Percentiles rank a stretch among this genome's conserved stretches.
Conservation (phyloP, 30 jellyfish, hydroid and myxozoan genomes). For the Mastigias papua region DNA sequence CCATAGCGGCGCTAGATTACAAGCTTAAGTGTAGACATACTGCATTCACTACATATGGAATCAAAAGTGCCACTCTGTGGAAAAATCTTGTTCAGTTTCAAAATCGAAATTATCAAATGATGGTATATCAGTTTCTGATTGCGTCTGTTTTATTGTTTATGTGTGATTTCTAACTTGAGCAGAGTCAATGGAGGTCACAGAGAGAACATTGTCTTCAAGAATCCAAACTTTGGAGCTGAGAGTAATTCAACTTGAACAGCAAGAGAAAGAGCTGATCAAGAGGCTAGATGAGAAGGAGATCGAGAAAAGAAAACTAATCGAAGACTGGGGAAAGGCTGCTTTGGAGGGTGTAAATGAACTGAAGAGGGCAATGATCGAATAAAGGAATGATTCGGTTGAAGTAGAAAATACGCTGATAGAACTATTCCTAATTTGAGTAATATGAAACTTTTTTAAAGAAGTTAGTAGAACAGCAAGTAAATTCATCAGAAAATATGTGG, state of each 20-base stretch:
- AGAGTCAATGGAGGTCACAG: constrained; percentile 57
- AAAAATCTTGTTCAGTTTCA: too few species aligned
- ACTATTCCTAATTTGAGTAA: too few species aligned
- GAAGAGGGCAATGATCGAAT: constrained; percentile 20
- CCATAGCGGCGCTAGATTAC: too few species aligned
- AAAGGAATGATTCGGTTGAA: background rate
- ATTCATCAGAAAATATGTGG: too few species aligned
- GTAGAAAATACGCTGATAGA: too few species aligned
- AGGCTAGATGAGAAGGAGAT: constrained; percentile 14
- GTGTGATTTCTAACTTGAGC: background rate
- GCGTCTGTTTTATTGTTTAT: background rate
- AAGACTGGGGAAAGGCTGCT: constrained; percentile 25
- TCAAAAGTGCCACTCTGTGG: too few species aligned
- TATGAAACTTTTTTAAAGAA: too few species aligned
- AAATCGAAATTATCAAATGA: too few species aligned
- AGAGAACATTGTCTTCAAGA: constrained; percentile 32
- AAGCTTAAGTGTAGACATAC: too few species aligned
- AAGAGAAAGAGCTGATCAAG: constrained; percentile 23
- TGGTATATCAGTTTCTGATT: too few species aligned
- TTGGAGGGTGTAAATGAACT: constrained; percentile 22
- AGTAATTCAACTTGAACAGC: constrained; percentile 25
- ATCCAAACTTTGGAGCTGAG: constrained; percentile 33
- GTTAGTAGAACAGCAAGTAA: background rate
- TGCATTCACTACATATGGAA: too few species aligned
- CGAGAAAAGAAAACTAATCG: constrained; percentile 26